A percentile compares a stretch with the other conserved stretches of the same genome.
These are phyloP conservation scores for Poeciliopsis turrubarensis DNA, from an alignment of 2,113 vertebrate species.

Conservation along the genomic window DNA sequence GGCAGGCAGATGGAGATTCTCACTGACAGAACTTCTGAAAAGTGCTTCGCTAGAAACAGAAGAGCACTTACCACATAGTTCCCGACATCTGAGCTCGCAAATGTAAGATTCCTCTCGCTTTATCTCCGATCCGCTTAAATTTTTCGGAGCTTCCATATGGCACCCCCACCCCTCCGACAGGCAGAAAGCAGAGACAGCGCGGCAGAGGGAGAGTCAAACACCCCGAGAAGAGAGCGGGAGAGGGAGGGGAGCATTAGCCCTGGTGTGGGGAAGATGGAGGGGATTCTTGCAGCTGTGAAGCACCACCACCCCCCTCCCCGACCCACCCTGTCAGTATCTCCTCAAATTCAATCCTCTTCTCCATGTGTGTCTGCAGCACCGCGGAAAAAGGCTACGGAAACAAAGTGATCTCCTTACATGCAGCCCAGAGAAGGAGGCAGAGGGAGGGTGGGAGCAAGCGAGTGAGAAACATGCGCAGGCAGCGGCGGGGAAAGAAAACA, in stretches of 20 bases:
- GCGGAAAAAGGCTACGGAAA: slow-evolving; percentile 70
- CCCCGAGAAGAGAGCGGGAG: slow-evolving; percentile 57
- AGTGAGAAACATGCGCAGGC: not conserved
- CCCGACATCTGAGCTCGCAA: slow-evolving; percentile 49
- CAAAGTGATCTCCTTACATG: slow-evolving; percentile 77
- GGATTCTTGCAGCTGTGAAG: slow-evolving; percentile 87
- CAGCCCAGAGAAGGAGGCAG: slow-evolving; percentile 36
- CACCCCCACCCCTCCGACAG: slow-evolving; percentile 66
- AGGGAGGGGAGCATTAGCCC: slow-evolving; percentile 57
- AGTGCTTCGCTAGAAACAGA: slow-evolving; percentile 39
- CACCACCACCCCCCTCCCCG: not conserved
- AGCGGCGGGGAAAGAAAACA: slow-evolving; percentile 46
- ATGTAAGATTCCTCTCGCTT: slow-evolving; percentile 65
- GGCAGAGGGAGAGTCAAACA: slow-evolving; percentile 68
- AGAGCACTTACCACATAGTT: slow-evolving; percentile 71
- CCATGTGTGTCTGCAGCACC: slow-evolving; percentile 66
- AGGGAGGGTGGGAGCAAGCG: not conserved
- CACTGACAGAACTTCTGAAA: slow-evolving; percentile 31
- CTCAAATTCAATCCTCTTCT: slow-evolving; percentile 69
- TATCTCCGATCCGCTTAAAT: slow-evolving; percentile 72
- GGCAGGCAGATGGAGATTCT: not conserved
- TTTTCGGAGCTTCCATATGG: slow-evolving; percentile 72
- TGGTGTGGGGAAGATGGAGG: slow-evolving; percentile 66
- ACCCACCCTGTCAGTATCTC: slow-evolving; percentile 67
- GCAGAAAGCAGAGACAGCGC: slow-evolving; percentile 46